Evolutionary conservation across 2,113 vertebrate species (phyloP).

Genomic region (Boleophthalmus pectinirostris): DNA sequence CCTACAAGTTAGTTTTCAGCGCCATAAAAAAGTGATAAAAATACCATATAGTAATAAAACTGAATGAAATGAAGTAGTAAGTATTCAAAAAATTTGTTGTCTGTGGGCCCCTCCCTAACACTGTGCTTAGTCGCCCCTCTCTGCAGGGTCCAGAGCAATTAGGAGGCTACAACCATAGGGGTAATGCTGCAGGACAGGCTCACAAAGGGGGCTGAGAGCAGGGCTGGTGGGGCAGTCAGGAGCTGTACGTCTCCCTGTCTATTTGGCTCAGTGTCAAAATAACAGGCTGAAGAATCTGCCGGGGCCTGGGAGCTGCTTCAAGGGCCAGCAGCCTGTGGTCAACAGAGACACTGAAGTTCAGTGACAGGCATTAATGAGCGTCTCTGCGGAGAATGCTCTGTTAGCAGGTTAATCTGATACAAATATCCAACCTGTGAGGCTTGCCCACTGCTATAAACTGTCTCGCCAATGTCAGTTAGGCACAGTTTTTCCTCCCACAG

Average conservation of each 20-base stretch:
- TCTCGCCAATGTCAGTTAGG: constrained; percentile 4
- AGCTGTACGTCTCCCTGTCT: constrained; percentile 58
- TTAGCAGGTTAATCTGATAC: constrained; percentile 15
- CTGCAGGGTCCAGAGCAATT: constrained; percentile 74
- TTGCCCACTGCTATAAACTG: constrained; percentile 5
- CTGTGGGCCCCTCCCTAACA: constrained; percentile 50
- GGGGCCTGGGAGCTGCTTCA: constrained; percentile 26
- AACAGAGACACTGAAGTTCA: constrained; percentile 20
- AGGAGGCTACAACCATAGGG: constrained; percentile 66
- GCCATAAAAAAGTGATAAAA: too few species aligned
- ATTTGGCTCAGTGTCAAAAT: constrained; percentile 60
- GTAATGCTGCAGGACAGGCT: constrained; percentile 74
- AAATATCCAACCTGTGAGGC: constrained; percentile 5
- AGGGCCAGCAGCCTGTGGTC: constrained; percentile 24
- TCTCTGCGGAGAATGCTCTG: not conserved
- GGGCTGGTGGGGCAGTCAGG: constrained; percentile 48
- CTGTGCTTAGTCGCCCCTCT: constrained; percentile 45
- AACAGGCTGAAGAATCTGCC: constrained; percentile 41
- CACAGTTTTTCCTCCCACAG: not conserved
- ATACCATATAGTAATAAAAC: not conserved
- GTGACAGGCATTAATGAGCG: constrained; percentile 12
- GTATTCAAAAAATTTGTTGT: not conserved
- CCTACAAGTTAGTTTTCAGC: not conserved
- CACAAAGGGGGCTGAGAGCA: constrained; percentile 66
- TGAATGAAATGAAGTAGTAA: constrained; percentile 17